Base-by-base conservation (phyloP, 1,140 invertebrate genomes). In the Lepidostoma basale region DNA sequence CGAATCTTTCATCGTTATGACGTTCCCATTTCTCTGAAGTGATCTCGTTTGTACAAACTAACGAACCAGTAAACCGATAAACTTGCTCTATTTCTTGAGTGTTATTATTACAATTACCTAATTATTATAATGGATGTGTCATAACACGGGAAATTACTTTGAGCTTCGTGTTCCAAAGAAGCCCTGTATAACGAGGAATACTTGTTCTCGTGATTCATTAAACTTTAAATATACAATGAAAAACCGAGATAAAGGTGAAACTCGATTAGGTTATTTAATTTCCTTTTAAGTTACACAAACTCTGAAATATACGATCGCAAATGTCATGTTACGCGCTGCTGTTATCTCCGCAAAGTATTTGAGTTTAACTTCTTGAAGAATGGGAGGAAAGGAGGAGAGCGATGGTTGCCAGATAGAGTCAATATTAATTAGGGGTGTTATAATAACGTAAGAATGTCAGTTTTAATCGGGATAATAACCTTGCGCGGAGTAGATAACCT, bases 401-500 rank as follows among this genome's bases (percentile, higher is more conserved):
- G 44, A n/a, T 52, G 18, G 49, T 20, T 54, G 49, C 8, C 49
- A 30, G 49, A 54, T 54, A 33, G 20, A 47, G 47, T 52, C 47
- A 28, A 52, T 52, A 52, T 52, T 52, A 54, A 54, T 54, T 54
- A 28, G 12, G 47, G 47, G 25, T 28, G n/a, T 12, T 28, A 14
- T 26, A 28, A 54, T 54, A 30, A 28, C 23, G 5, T 54, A 26
- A 16, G 6, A 28, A 47, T 47, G 49, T 54, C 25, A 54, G 25
- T 16, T 54, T 28, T 54, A 54, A 30, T 54, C 49, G 25, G 49
- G 23, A 54, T 52, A 52, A 52, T 52, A 52, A 52, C 25, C 47
- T 47, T 23, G 16, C 2, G 0, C 16, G 10, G 10, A 10, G 44
- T 16, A 47, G 44, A 47, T 47, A 47, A 9, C 44, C 20, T 52